Evolutionary conservation across 2,888 invertebrate species (phyloP).

Genomic region (Hanleya hanleyi): DNA sequence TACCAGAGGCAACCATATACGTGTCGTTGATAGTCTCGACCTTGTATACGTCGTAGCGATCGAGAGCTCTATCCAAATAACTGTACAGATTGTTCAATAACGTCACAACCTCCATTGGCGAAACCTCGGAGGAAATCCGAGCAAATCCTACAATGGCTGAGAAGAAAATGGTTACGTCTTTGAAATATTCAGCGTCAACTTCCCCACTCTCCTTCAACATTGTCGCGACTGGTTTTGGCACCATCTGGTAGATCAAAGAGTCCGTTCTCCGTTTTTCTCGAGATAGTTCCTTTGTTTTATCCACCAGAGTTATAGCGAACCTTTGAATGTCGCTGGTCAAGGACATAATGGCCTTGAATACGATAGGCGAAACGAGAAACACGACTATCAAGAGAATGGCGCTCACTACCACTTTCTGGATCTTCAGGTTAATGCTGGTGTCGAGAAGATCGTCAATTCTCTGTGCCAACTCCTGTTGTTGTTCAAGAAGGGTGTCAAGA

Average conservation of each 20-base stretch:
- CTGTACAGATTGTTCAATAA: slow-evolving; percentile 50
- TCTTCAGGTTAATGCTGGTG: slow-evolving; percentile 82
- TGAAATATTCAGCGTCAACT: slow-evolving; percentile 53
- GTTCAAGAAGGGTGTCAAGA: slow-evolving; percentile 84
- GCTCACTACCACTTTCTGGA: slow-evolving; percentile 84
- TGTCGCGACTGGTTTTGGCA: slow-evolving; percentile 51
- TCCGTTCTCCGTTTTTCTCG: slow-evolving; percentile 50
- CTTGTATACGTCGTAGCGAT: slow-evolving; percentile 51
- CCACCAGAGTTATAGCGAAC: slow-evolving; percentile 58
- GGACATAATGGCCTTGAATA: slow-evolving; percentile 54
- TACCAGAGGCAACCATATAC: slow-evolving; percentile 58
- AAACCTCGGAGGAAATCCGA: slow-evolving; percentile 36
- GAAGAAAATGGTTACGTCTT: slow-evolving; percentile 54
- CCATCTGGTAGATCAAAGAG: slow-evolving; percentile 53
- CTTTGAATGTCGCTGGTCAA: slow-evolving; percentile 60
- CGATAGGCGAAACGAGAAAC: slow-evolving; percentile 58
- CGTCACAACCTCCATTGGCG: slow-evolving; percentile 48
- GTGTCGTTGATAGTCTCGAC: slow-evolving; percentile 57
- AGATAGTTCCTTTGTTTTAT: slow-evolving; percentile 52
- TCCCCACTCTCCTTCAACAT: slow-evolving; percentile 43
- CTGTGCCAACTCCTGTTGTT: slow-evolving; percentile 82
- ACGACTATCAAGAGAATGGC: slow-evolving; percentile 75
- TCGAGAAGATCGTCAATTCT: slow-evolving; percentile 84
- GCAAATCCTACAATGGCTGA: slow-evolving; percentile 50
- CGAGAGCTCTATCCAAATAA: slow-evolving; percentile 46